Evolutionary conservation across 2,888 invertebrate genomes (phyloP).

Genomic region (Epiblema foenella): DNA sequence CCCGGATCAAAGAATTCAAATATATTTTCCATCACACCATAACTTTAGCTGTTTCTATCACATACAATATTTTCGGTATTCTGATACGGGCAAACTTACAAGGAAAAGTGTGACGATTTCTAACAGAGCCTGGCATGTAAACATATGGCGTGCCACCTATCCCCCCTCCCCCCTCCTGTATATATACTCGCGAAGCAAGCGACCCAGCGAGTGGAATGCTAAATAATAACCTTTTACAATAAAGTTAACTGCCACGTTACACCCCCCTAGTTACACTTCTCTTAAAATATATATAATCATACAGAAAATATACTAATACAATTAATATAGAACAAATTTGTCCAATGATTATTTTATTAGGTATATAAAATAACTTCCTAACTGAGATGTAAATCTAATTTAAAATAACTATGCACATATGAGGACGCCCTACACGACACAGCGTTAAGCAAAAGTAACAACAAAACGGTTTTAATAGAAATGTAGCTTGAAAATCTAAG

Average conservation of each 20-base stretch:
- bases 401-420: constrained; percentile 62
- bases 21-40: neutral
- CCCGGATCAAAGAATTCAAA: neutral
- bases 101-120: neutral
- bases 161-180: neutral
- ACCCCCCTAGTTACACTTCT: constrained; percentile 63
- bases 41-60: neutral
- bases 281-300: constrained; percentile 70
- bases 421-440: constrained; percentile 22
- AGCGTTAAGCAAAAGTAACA: neutral
- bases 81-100: neutral
- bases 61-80: neutral
- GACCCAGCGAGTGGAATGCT: constrained; percentile 41
- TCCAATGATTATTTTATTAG: constrained; percentile 61
- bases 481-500: too few relatives aligned
- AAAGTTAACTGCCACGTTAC: constrained; percentile 46
- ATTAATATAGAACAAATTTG: constrained; percentile 63
- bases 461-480: neutral
- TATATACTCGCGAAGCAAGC: constrained; percentile 27
- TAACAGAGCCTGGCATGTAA: constrained; percentile 9
- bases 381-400: constrained; percentile 67
- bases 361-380: constrained; percentile 65
- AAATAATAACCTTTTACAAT: constrained; percentile 38
- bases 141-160: constrained; percentile 9
- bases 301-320: constrained; percentile 62